phyloP scores from a whole-genome alignment of 2,888 invertebrate species.

The Selenia dentaria region DNA sequence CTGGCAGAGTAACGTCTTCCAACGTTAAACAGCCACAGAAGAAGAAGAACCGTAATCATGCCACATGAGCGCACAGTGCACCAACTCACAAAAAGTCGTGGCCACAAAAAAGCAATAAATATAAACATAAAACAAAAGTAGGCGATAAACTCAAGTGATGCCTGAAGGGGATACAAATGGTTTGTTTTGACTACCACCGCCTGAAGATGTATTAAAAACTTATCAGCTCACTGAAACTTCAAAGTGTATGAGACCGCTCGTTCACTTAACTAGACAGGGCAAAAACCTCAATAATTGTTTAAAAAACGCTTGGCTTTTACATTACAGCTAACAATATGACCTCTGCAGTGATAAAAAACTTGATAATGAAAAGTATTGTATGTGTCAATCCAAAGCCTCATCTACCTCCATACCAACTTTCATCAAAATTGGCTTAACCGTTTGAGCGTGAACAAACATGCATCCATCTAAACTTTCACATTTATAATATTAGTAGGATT shows the following conservation, averaged over 20 bases:
- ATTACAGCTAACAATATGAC: not conserved
- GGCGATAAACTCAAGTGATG: conserved; percentile 74
- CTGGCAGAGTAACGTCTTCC: too few relatives aligned
- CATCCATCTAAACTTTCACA: too few relatives aligned
- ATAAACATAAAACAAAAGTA: conserved; percentile 64
- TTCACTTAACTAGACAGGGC: conserved; percentile 36
- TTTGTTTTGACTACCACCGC: conserved; percentile 78
- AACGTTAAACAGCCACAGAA: too few relatives aligned
- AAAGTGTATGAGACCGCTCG: conserved; percentile 48
- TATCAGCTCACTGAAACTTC: conserved; percentile 64
- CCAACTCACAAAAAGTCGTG: conserved; percentile 26
- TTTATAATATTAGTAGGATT: too few relatives aligned
- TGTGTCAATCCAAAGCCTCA: too few relatives aligned
- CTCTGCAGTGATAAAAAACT: not conserved
- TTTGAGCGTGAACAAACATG: too few relatives aligned
- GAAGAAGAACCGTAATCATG: conserved; percentile 2
- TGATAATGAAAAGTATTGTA: not conserved
- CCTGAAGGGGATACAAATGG: conserved; percentile 71
- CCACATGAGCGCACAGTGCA: conserved; percentile 7
- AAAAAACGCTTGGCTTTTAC: conserved; percentile 18
- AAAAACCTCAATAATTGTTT: conserved; percentile 21
- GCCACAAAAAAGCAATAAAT: conserved; percentile 59
- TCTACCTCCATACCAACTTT: too few relatives aligned
- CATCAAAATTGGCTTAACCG: too few relatives aligned
- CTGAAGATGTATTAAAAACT: conserved; percentile 63